phyloP scores from a whole-genome alignment of 1,140 invertebrate species.

The Belonocnema kinseyi region DNA sequence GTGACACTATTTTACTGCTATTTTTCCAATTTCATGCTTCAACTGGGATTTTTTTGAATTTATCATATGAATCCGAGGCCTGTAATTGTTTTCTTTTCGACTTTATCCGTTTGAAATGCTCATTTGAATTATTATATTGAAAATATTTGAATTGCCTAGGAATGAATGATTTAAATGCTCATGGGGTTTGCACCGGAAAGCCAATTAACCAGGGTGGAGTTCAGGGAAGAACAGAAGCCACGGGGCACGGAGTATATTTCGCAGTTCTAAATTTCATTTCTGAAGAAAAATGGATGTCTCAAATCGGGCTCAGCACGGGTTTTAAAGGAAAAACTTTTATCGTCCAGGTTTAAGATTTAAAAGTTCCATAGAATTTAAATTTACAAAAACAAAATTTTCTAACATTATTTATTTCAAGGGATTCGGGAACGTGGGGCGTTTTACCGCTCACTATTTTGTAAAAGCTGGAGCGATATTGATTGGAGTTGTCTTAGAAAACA shows the following conservation, averaged over 20 bases:
- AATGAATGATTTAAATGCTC: slow-evolving; percentile 85
- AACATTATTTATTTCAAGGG: slow-evolving; percentile 76
- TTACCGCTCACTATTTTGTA: slow-evolving; percentile 85
- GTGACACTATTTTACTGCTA: too few relatives aligned
- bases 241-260: slow-evolving; percentile 92
- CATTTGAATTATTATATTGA: too few relatives aligned
- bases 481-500: slow-evolving; percentile 86
- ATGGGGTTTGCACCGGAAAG: slow-evolving; percentile 92
- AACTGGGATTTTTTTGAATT: too few relatives aligned
- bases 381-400: not conserved
- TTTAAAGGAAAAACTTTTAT: slow-evolving; percentile 89
- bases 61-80: too few relatives aligned
- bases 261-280: slow-evolving; percentile 87
- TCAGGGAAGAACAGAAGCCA: slow-evolving; percentile 90
- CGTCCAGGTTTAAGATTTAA: slow-evolving; percentile 79
- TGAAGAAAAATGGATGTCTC: slow-evolving; percentile 86
- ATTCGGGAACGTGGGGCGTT: slow-evolving; percentile 92
- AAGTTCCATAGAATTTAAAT: not conserved
- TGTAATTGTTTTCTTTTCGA: too few relatives aligned
- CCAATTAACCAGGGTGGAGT: slow-evolving; percentile 86
- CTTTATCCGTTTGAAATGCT: too few relatives aligned
- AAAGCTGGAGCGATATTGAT: slow-evolving; percentile 88
- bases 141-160: slow-evolving; percentile 58
- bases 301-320: slow-evolving; percentile 84
- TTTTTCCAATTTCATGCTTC: too few relatives aligned